These are phyloP conservation scores for Psettodes erumei DNA, from an alignment of 2,113 vertebrate species.

Conservation along the genomic window DNA sequence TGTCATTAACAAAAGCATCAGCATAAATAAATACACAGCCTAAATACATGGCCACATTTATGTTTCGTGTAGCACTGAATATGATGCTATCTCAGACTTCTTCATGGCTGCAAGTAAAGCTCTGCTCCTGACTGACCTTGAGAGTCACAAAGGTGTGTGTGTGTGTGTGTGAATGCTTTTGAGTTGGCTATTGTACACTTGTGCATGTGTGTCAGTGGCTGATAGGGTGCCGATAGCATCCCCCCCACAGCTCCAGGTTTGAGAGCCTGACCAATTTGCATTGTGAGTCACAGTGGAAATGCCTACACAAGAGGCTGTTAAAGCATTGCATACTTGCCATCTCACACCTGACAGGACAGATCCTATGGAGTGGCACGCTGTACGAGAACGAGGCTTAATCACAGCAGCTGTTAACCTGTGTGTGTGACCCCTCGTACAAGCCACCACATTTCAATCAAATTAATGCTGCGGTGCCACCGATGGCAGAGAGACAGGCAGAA, in stretches of 20 bases:
- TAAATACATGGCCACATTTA: conserved; percentile 39
- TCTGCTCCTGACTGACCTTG: conserved; percentile 67
- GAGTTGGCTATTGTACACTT: conserved; percentile 18
- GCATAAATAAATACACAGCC: conserved; percentile 63
- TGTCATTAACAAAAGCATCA: conserved; percentile 66
- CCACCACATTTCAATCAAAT: conserved; percentile 63
- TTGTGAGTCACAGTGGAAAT: conserved; percentile 44
- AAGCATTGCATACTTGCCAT: conserved; percentile 55
- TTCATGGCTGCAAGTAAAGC: conserved; percentile 31
- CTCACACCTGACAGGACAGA: conserved; percentile 45
- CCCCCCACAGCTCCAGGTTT: conserved; percentile 12
- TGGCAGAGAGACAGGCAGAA: conserved; percentile 54
- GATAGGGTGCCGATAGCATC: conserved; percentile 7
- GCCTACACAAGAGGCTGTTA: conserved; percentile 44
- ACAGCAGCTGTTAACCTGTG: conserved; percentile 35
- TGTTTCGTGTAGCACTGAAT: conserved; percentile 29
- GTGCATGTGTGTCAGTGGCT: conserved; percentile 26
- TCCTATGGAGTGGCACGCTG: conserved; percentile 23
- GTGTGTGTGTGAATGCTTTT: not conserved
- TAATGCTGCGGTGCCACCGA: conserved; percentile 35
- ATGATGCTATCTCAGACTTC: conserved; percentile 43
- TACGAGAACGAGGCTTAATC: conserved; percentile 55
- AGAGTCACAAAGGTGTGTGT: conserved; percentile 22
- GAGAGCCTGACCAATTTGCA: conserved; percentile 56
- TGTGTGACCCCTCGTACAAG: conserved; percentile 50